phyloP scores from a whole-genome alignment of 2,797 vertebrate genomes.

The Acrocephalus scirpaceus region DNA sequence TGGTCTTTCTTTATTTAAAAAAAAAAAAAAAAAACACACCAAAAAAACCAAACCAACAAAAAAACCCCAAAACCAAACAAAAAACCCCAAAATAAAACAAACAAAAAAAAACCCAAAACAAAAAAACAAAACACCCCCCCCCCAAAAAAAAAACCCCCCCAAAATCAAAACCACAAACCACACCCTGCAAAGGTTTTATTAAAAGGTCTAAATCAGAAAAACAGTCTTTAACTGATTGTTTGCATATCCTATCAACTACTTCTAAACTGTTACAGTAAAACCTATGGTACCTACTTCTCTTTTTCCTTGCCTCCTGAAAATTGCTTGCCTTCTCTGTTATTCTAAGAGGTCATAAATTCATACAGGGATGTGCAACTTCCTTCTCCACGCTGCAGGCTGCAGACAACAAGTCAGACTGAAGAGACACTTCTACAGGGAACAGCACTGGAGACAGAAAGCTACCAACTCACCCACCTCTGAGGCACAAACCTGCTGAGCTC shows the following conservation, averaged over 20 bases:
- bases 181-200: background rate
- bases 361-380: background rate
- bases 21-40: too few relatives aligned
- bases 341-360: background rate
- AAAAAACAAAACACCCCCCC: too few relatives aligned
- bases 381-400: background rate
- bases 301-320: background rate
- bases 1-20: background rate
- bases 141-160: background rate
- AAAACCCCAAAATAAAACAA: too few relatives aligned
- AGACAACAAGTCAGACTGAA: background rate
- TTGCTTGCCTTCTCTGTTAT: background rate
- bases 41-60: too few relatives aligned
- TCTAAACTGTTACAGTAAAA: background rate
- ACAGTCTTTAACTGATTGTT: background rate
- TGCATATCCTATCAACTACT: background rate
- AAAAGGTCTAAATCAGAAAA: background rate
- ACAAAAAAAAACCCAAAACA: too few relatives aligned
- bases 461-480: background rate
- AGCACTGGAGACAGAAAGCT: background rate
- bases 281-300: background rate
- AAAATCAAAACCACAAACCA: background rate
- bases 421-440: background rate
- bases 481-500: background rate
- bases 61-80: too few relatives aligned